These are phyloP conservation scores for Drosophila funebris DNA, from an alignment of 1,140 invertebrate species.

Conservation along the genomic window DNA sequence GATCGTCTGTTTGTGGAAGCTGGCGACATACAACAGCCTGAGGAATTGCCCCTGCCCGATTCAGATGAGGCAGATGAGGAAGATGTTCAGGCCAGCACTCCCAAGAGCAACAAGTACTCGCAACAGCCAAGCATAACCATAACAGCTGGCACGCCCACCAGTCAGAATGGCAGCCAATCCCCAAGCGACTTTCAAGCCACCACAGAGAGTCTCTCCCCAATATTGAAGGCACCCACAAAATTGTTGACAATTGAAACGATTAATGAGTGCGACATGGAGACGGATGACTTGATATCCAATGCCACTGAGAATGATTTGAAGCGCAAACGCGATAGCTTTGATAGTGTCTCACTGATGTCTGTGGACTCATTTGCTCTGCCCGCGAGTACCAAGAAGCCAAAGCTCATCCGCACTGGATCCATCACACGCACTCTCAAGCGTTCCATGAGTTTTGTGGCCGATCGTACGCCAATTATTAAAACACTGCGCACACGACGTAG, in stretches of 20 bases:
- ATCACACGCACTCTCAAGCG: slow-evolving; percentile 72
- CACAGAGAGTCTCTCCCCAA: slow-evolving; percentile 67
- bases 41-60: slow-evolving; percentile 54
- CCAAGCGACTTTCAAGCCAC: slow-evolving; percentile 40
- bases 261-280: slow-evolving; percentile 62
- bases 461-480: slow-evolving; percentile 73
- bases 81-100: slow-evolving; percentile 66
- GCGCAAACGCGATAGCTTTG: slow-evolving; percentile 77
- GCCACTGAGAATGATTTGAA: slow-evolving; percentile 63
- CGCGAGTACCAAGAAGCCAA: slow-evolving; percentile 75
- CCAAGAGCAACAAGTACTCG: slow-evolving; percentile 42
- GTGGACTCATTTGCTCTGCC: slow-evolving; percentile 76
- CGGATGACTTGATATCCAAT: slow-evolving; percentile 40
- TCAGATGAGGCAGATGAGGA: slow-evolving; percentile 55
- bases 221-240: slow-evolving; percentile 51
- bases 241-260: slow-evolving; percentile 42
- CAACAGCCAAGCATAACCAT: slow-evolving; percentile 7
- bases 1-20: slow-evolving; percentile 72
- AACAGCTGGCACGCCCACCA: slow-evolving; percentile 37
- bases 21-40: slow-evolving; percentile 27
- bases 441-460: slow-evolving; percentile 80
- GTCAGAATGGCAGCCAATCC: slow-evolving; percentile 29
- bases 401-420: slow-evolving; percentile 78
- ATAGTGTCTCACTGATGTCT: slow-evolving; percentile 76
- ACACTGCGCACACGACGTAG: slow-evolving; percentile 74